These are phyloP conservation scores for Dryoscopus gambensis DNA, from an alignment of 2,113 vertebrate species.

Conservation along the genomic window DNA sequence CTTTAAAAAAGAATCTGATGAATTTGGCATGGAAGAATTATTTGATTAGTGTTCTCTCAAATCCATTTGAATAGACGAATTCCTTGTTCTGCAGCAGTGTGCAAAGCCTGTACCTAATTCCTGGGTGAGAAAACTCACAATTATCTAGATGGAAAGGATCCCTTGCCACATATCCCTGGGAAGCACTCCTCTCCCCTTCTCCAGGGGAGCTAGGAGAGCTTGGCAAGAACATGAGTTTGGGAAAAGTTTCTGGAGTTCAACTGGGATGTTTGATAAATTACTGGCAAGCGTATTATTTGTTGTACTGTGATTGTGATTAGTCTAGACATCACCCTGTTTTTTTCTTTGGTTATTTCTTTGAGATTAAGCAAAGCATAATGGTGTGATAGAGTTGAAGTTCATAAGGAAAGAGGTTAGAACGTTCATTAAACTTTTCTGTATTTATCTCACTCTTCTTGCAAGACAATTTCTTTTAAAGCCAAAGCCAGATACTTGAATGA, in stretches of 20 bases:
- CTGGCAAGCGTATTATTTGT: constrained; percentile 39
- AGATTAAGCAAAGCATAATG: constrained; percentile 30
- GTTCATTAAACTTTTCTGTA: constrained; percentile 56
- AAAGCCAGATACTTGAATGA: constrained; percentile 46
- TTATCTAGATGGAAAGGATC: background rate
- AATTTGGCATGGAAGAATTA: background rate
- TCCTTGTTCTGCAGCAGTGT: background rate
- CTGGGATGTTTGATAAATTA: constrained; percentile 68
- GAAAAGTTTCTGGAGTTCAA: constrained; percentile 41
- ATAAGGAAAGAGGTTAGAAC: constrained; percentile 26
- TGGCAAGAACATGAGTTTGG: background rate
- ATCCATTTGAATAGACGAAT: background rate
- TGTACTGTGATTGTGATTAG: constrained; percentile 58
- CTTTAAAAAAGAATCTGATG: background rate
- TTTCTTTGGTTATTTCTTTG: background rate
- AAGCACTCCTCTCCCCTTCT: background rate
- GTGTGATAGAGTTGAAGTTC: constrained; percentile 27
- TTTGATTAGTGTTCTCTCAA: background rate
- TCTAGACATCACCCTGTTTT: constrained; percentile 2
- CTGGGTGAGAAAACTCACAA: background rate
- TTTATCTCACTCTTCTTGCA: constrained; percentile 39
- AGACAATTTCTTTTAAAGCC: constrained; percentile 41
- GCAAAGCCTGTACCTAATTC: background rate
- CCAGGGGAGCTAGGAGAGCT: background rate
- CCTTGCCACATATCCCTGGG: background rate